phyloP scores from a whole-genome alignment of 2,888 invertebrate species.

The Philereme vetulata region DNA sequence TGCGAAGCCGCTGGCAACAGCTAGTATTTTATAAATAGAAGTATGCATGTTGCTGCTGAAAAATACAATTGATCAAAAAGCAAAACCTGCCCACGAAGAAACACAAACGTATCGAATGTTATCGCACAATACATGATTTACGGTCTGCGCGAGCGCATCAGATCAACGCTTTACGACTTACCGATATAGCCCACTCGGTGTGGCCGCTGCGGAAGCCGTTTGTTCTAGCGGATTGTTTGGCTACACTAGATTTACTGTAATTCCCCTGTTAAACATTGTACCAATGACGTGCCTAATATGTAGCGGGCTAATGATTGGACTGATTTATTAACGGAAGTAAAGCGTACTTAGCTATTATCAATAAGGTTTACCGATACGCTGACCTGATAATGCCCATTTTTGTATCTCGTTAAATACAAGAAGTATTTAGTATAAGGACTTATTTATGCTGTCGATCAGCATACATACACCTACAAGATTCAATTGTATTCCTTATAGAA shows the following conservation, averaged over 20 bases:
- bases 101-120: conserved; percentile 22
- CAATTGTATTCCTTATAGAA: too few species aligned
- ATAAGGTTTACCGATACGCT: neutral
- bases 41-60: too few species aligned
- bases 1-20: too few species aligned
- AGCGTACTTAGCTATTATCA: conserved; percentile 6
- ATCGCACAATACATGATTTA: conserved; percentile 38
- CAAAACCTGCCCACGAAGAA: neutral
- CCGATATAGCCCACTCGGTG: conserved; percentile 35
- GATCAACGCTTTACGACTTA: conserved; percentile 36
- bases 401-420: neutral
- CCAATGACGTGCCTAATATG: conserved; percentile 37
- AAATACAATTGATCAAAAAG: too few species aligned
- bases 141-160: conserved; percentile 33
- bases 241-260: conserved; percentile 41
- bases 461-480: too few species aligned
- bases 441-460: too few species aligned
- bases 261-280: conserved; percentile 38
- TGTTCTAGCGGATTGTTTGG: conserved; percentile 36
- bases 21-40: too few species aligned
- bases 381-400: neutral
- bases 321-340: conserved; percentile 30
- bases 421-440: too few species aligned
- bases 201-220: conserved; percentile 36
- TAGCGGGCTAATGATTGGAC: conserved; percentile 23